phyloP scores from a whole-genome alignment of 2,888 invertebrate species.

The Salticus scenicus region DNA sequence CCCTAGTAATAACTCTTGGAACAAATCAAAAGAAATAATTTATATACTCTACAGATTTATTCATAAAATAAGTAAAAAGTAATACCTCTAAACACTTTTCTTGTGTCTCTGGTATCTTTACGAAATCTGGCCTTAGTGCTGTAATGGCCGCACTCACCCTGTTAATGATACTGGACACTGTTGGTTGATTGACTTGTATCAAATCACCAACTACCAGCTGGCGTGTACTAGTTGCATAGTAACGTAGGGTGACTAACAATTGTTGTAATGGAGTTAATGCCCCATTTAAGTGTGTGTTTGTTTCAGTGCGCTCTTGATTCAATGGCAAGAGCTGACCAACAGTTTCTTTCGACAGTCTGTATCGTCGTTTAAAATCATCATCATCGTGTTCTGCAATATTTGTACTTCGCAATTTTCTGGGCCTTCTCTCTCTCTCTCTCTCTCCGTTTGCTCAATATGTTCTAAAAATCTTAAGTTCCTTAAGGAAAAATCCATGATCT shows the following conservation, averaged over 20 bases:
- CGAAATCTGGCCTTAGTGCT: not conserved
- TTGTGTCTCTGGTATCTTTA: not conserved
- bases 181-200: not conserved
- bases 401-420: too few relatives aligned
- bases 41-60: too few relatives aligned
- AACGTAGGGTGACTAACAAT: not conserved
- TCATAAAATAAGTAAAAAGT: not conserved
- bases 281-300: not conserved
- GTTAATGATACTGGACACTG: not conserved
- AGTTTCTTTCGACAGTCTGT: not conserved
- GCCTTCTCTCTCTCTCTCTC: too few relatives aligned
- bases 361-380: not conserved
- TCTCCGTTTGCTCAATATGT: too few relatives aligned
- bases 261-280: not conserved
- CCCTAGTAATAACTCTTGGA: too few relatives aligned
- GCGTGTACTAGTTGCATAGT: not conserved
- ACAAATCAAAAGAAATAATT: too few relatives aligned
- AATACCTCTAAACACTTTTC: not conserved
- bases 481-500: too few relatives aligned
- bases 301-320: not conserved
- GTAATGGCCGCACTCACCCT: not conserved
- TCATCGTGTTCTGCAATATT: too few relatives aligned
- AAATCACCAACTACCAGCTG: not conserved
- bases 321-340: not conserved
- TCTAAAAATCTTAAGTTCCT: too few relatives aligned